Evolutionary conservation across 1,140 invertebrate species (phyloP).

Genomic region (Samia ricini): DNA sequence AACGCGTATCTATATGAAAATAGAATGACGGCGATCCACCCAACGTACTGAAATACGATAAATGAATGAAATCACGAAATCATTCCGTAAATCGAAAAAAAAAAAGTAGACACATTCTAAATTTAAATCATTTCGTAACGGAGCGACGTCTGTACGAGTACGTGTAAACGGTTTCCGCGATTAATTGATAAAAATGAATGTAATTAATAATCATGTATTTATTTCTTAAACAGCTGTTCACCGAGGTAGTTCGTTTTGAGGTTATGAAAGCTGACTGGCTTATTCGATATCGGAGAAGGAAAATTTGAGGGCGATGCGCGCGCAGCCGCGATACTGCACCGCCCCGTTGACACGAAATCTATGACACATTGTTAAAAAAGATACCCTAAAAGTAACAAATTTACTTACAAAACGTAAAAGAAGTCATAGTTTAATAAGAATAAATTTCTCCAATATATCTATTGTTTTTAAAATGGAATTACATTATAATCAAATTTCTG

Average conservation of each 20-base stretch:
- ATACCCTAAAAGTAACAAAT: no score
- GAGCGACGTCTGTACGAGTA: constrained; percentile 27
- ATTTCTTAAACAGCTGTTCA: constrained; percentile 57
- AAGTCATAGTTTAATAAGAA: no score
- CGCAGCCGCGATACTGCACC: constrained; percentile 52
- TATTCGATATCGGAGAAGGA: constrained; percentile 50
- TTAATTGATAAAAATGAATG: not conserved
- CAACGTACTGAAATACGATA: constrained; percentile 40
- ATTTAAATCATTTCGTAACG: constrained; percentile 70
- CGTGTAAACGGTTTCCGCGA: not conserved
- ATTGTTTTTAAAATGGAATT: no score
- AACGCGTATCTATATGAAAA: not conserved
- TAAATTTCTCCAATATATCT: no score
- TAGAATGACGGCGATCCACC: not conserved
- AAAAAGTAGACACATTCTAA: constrained; percentile 50
- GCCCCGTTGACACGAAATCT: constrained; percentile 35
- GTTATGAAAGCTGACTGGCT: constrained; percentile 64
- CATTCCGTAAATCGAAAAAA: constrained; percentile 59
- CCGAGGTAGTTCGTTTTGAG: constrained; percentile 44
- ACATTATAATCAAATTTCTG: no score
- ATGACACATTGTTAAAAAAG: constrained; percentile 14
- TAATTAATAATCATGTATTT: not conserved
- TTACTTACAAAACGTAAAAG: no score
- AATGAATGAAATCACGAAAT: constrained; percentile 65
- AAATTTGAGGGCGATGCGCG: constrained; percentile 48